These are phyloP conservation scores for Uria aalge DNA, from an alignment of 2,113 vertebrate genomes.

Conservation along the genomic window DNA sequence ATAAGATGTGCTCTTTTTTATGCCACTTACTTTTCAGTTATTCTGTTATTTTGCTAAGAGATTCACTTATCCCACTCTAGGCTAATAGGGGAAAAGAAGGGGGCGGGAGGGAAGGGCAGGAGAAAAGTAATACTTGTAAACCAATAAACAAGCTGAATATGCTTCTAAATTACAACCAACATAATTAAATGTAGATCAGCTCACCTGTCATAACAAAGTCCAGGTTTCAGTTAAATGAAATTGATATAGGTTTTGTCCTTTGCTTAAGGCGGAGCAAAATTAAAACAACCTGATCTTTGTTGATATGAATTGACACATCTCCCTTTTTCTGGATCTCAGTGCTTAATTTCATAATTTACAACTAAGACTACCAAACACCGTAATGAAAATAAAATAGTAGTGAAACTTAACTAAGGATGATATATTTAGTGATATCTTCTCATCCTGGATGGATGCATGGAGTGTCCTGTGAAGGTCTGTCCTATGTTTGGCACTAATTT, in stretches of 20 bases:
- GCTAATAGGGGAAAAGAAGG: neutral
- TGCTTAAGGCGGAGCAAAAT: neutral
- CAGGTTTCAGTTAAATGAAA: neutral
- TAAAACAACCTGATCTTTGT: neutral
- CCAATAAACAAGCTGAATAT: neutral
- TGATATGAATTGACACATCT: neutral
- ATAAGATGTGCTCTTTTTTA: neutral
- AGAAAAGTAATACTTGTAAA: neutral
- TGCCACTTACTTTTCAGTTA: neutral
- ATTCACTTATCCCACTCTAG: neutral
- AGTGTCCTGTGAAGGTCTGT: neutral
- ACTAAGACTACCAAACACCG: neutral
- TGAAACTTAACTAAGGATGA: neutral
- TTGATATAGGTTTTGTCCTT: neutral
- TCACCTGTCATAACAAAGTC: neutral
- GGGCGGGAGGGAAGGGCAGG: accelerated
- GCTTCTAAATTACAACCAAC: neutral
- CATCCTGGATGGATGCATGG: neutral
- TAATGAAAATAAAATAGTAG: neutral
- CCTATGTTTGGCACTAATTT: neutral
- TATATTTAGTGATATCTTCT: neutral
- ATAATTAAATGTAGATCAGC: neutral
- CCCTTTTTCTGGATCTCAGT: neutral
- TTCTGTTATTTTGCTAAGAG: neutral
- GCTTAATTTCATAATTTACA: neutral